Evolutionary conservation across 2,797 vertebrate genomes (phyloP).

Genomic region (Scolopax rusticola): DNA sequence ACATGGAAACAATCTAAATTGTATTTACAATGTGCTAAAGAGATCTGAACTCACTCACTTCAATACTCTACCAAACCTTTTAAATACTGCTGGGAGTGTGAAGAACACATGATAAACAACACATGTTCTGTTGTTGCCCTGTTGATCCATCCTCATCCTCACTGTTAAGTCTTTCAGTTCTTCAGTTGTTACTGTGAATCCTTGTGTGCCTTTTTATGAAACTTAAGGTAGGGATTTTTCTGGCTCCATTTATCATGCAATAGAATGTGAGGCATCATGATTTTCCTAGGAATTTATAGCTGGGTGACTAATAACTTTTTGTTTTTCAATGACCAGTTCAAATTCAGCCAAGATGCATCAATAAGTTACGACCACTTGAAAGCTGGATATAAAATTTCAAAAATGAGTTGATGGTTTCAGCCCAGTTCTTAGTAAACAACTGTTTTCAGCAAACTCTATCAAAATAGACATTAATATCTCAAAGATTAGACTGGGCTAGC

Average conservation of each 20-base stretch:
- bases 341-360: not conserved
- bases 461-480: not conserved
- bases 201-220: not conserved
- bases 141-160: not conserved
- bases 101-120: not conserved
- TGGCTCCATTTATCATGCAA: not conserved
- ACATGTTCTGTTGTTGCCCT: not conserved
- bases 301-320: not conserved
- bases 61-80: not conserved
- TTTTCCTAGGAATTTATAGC: slow-evolving; percentile 10
- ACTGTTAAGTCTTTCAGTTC: not conserved
- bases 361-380: not conserved
- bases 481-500: not conserved
- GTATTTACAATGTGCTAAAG: not conserved
- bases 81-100: not conserved
- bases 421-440: not conserved
- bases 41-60: not conserved
- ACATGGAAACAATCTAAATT: not conserved
- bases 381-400: not conserved
- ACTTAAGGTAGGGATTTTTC: not conserved
- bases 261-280: not conserved
- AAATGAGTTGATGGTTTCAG: not conserved
- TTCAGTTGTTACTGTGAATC: not conserved
- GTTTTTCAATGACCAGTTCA: not conserved
- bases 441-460: not conserved